phyloP scores from a whole-genome alignment of 2,113 vertebrate genomes.

The Brachypodius melanocephalos region DNA sequence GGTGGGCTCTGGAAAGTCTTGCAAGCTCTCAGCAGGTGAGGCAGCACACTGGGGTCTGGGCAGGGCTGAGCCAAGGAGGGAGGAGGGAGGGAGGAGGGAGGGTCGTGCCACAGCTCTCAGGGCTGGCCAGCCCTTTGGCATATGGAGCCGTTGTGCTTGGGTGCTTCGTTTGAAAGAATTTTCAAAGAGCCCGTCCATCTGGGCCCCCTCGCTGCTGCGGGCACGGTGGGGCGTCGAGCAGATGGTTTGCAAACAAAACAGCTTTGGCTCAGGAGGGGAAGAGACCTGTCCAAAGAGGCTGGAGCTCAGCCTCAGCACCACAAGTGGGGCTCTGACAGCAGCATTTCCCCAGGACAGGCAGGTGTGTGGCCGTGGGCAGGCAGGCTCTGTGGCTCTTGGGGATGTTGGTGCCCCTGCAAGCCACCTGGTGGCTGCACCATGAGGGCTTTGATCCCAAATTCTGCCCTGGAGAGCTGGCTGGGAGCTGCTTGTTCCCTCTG shows the following conservation, averaged over 20 bases:
- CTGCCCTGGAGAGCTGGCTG: not conserved
- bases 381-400: not conserved
- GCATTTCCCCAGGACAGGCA: rapidly evolving
- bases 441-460: not conserved
- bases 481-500: too few relatives aligned
- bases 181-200: conserved; percentile 68
- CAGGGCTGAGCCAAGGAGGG: not conserved
- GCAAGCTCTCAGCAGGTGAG: not conserved
- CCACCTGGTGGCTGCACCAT: rapidly evolving
- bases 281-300: not conserved
- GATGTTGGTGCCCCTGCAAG: not conserved
- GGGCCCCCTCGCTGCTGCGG: conserved; percentile 10
- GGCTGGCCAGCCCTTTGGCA: conserved; percentile 43
- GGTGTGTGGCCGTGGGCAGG: not conserved
- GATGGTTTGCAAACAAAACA: conserved; percentile 64
- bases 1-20: not conserved
- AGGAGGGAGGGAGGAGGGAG: not conserved
- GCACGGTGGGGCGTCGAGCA: conserved; percentile 22
- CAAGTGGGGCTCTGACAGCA: not conserved
- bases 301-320: not conserved
- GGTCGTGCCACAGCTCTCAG: not conserved
- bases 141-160: conserved; percentile 48
- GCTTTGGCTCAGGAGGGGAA: not conserved
- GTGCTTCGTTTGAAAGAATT: conserved; percentile 62
- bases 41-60: rapidly evolving